Evolutionary conservation across 2,888 invertebrate genomes (phyloP).

Genomic region (Dusona sp.): DNA sequence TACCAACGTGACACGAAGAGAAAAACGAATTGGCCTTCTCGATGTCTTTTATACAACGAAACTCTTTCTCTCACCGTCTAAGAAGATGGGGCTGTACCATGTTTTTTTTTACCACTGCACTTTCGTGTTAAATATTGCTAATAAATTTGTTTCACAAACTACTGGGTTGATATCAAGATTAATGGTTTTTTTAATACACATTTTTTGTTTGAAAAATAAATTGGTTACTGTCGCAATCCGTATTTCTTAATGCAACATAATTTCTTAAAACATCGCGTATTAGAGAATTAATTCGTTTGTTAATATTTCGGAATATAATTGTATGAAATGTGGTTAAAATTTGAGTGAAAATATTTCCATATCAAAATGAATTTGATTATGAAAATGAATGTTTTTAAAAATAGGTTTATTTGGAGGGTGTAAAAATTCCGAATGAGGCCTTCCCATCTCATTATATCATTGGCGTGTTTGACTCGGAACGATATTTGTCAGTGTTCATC

Average conservation of each 20-base stretch:
- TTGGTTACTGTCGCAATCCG: neutral
- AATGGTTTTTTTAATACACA: neutral
- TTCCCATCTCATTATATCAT: conserved; percentile 23
- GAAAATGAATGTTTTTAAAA: neutral
- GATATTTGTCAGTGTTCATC: conserved; percentile 40
- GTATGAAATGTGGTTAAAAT: neutral
- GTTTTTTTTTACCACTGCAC: neutral
- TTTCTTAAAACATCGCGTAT: neutral
- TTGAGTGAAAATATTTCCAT: neutral
- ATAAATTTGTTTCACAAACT: conserved; percentile 3
- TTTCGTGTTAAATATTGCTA: neutral
- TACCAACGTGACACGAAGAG: neutral
- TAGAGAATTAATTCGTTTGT: neutral
- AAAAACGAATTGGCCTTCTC: conserved; percentile 11
- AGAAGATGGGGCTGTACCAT: neutral
- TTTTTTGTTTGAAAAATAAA: neutral
- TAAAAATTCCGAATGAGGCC: neutral
- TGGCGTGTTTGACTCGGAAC: conserved; percentile 22
- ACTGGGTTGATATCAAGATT: neutral
- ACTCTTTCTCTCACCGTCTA: neutral
- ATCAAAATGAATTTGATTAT: neutral
- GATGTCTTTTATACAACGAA: conserved; percentile 19
- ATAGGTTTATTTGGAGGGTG: neutral
- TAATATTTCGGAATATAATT: neutral
- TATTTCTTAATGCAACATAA: neutral